These are phyloP conservation scores for Cephus spinipes DNA, from an alignment of 2,888 invertebrate genomes.

Conservation along the genomic window DNA sequence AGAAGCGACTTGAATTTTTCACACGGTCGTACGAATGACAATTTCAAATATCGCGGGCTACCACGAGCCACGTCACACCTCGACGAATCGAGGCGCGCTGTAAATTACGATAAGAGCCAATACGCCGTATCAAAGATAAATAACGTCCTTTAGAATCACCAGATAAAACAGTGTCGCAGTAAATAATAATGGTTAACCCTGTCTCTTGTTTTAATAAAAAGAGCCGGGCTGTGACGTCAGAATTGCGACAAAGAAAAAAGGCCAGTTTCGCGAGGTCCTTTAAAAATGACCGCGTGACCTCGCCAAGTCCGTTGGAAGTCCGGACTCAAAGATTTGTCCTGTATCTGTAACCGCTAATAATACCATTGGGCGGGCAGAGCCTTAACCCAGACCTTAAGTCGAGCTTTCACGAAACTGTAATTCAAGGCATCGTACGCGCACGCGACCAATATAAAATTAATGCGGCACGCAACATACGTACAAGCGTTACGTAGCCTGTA, in stretches of 20 bases:
- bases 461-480: not conserved
- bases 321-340: not conserved
- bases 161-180: not conserved
- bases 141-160: not conserved
- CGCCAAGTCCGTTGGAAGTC: not conserved
- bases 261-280: not conserved
- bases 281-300: not conserved
- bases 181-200: not conserved
- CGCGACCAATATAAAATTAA: not conserved
- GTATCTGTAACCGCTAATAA: not conserved
- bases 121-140: not conserved
- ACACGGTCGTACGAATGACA: conserved; percentile 8
- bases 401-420: not conserved
- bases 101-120: not conserved
- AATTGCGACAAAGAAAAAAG: not conserved
- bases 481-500: not conserved
- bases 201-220: not conserved
- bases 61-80: not conserved
- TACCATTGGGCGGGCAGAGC: not conserved
- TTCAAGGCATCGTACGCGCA: not conserved
- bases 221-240: not conserved
- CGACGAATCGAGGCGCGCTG: not conserved
- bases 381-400: not conserved
- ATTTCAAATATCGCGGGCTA: not conserved
- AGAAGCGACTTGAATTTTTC: conserved; percentile 9